Percentiles rank a stretch among this genome's conserved stretches.
phyloP scores from a whole-genome alignment of 2,888 invertebrate species.

The Lepetodrilus schrolli region DNA sequence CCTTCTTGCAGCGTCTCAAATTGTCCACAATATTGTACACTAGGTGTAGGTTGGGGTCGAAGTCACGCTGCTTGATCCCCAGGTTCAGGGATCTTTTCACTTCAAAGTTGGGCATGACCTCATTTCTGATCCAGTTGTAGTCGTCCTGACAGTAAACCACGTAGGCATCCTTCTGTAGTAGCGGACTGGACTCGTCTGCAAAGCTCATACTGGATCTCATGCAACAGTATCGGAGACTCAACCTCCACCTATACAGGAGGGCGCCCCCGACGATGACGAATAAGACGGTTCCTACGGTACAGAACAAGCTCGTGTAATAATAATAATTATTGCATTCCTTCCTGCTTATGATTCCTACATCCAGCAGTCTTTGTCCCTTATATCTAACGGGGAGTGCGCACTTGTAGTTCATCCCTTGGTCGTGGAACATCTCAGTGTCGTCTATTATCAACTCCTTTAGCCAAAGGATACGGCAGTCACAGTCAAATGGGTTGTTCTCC shows the following conservation, averaged over 20 bases:
- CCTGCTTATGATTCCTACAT: not conserved
- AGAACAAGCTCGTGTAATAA: too few relatives aligned
- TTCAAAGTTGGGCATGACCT: not conserved
- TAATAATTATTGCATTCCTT: too few relatives aligned
- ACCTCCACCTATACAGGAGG: not conserved
- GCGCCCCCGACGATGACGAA: not conserved
- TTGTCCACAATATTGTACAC: not conserved
- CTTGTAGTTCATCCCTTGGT: not conserved
- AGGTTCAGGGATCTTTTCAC: not conserved
- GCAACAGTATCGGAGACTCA: not conserved
- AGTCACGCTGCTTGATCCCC: not conserved
- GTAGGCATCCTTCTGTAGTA: not conserved
- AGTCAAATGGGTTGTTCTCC: not conserved
- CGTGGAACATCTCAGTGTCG: not conserved
- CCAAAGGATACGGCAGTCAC: not conserved
- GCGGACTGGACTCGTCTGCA: not conserved
- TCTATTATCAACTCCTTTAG: not conserved
- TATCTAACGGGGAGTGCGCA: not conserved
- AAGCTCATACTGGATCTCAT: not conserved
- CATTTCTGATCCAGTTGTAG: not conserved
- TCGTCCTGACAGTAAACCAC: conserved; percentile 2
- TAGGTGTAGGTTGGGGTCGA: not conserved
- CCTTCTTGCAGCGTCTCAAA: not conserved
- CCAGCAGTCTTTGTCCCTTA: not conserved
- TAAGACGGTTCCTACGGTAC: not conserved